Base-by-base conservation (phyloP, 2,888 invertebrate species). In the Rhorus exstirpatorius region DNA sequence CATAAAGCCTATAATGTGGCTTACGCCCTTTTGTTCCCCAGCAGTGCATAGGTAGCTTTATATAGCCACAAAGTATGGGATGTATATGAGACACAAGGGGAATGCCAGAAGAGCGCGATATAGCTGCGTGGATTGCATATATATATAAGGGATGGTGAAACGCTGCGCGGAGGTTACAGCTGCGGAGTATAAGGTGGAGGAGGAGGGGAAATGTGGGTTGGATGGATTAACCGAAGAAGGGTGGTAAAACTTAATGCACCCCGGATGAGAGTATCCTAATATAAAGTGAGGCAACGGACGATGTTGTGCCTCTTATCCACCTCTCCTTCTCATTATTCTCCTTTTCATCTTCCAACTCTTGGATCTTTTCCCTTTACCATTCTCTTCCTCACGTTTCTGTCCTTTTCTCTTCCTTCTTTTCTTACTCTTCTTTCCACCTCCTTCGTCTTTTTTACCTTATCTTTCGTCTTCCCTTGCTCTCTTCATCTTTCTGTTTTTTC, bases 241-340 rank as follows among this genome's bases (percentile, higher is more conserved):
- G 79, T 83, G 82, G 84, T 65, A 72, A 79, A 79, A 79, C 82
- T 84, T 84, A 85, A 85, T 84, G 81, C 77, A 81, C 81, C 81
- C 76, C 19, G 80, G 83, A 81, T 80, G 76, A 58, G 70, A 71
- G 82, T 63, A 79, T 63, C 19, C 35, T 46, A 67, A 83, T 70
- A 85, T 81, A 84, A 83, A 77, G 74, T 81, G 85, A 83, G 79
- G 74, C 84, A 41, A 77, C 31, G 82, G 82, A 77, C 82, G 84
- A 85, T 82, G 84, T 78, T 80, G 72, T 53, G 19, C 26, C 65
- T 60, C 68, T 49, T 70, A 67, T 35, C 77, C 60, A 24, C 78
- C 8, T 68, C 51, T 53, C 79, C 49, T 49, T 67, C 24, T 10
- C 26, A 38, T 38, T 24, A 24, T 14, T 3, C 10, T 41, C 24